Base-by-base conservation (phyloP, 2,888 invertebrate genomes). In the Drosophila limbata region DNA sequence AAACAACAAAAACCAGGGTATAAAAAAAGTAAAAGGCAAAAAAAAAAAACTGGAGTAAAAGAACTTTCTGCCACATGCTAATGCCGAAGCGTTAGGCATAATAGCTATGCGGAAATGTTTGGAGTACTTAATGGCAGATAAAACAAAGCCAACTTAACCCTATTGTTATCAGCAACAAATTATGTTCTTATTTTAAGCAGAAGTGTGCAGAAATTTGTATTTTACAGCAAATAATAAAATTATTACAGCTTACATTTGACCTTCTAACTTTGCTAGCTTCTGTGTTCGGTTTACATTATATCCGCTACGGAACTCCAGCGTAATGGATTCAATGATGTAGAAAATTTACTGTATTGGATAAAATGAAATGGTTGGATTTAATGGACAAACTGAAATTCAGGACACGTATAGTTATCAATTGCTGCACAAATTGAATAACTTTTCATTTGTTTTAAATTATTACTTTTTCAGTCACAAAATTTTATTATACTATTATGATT, bases 41-140 rank as follows among this genome's bases (percentile, higher is more conserved):
- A 31, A 39, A 62, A 57, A 77, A 62, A 39, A 37, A 44, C 19
- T 42, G 53, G 47, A 81, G 71, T 60, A 63, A 79, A 71, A 79
- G 77, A 84, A 75, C 48, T 75, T 64, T 55, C 39, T 53, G 59
- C 79, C 76, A 79, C 71, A 79, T 75, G 75, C 62, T 65, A 75
- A 77, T 79, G 21, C 45, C 59, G 57, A 13, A 55, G 48, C 51
- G 51, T 48, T 25, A 48, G 71, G 79, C 62, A 66, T 74, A 35
- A 39, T 45, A 35, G 45, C 59, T 77, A 56, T 59, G 40, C 45
- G 51, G 39, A 53, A 51, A 37, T 50, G 64, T 53, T 68, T 39
- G 55, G 5, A 71, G 35, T 57, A 33, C 47, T 48, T 40, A 63
- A 50, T 57, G 62, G 37, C 17, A 47, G 45, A 53, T 62, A 51